A percentile compares a stretch with the other conserved stretches of the same genome.
Evolutionary conservation across 2,797 vertebrate species (phyloP).

Genomic region (Enteromius fasciolatus): DNA sequence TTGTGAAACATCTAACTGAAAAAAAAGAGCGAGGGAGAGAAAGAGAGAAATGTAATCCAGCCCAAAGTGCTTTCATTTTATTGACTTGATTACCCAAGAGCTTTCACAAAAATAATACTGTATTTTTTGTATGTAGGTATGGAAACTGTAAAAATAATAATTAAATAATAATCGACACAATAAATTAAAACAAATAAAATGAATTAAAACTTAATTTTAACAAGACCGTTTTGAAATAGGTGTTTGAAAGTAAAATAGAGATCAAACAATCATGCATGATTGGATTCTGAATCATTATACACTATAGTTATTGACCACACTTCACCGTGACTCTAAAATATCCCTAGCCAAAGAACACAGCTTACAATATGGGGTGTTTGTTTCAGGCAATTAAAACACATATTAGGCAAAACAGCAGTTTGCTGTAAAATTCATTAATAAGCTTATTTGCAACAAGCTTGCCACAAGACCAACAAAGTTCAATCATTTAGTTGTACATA

Average conservation of each 20-base stretch:
- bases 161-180: neutral
- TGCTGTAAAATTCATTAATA: neutral
- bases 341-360: neutral
- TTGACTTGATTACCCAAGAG: neutral
- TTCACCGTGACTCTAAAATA: neutral
- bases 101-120: neutral
- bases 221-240: neutral
- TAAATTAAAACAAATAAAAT: neutral
- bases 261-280: neutral
- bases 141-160: neutral
- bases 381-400: neutral
- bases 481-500: slow-evolving; percentile 2
- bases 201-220: neutral
- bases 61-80: neutral
- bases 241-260: neutral
- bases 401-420: neutral
- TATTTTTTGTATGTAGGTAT: neutral
- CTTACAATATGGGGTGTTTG: neutral
- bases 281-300: neutral
- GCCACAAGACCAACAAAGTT: neutral
- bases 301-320: neutral
- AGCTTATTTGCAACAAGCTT: neutral
- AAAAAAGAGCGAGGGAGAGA: neutral
- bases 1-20: neutral
- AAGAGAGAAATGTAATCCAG: neutral